A percentile compares a stretch with the other conserved stretches of the same genome.
phyloP scores from a whole-genome alignment of 2,888 invertebrate species.

The Anthoptus insignis region DNA sequence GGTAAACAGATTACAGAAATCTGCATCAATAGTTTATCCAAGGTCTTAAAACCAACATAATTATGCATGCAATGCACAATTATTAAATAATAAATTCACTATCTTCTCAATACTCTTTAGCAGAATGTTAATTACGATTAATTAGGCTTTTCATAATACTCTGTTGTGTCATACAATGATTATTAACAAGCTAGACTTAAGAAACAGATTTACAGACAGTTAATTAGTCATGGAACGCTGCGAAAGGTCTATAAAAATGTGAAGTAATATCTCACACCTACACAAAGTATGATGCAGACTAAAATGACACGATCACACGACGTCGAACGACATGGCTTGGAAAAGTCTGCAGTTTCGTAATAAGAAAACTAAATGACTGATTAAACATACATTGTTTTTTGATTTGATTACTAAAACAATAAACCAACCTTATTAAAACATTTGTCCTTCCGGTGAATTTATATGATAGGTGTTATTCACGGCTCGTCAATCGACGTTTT shows the following conservation, averaged over 20 bases:
- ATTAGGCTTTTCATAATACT: not conserved
- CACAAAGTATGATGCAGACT: slow-evolving; percentile 60
- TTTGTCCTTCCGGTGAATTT: slow-evolving; percentile 78
- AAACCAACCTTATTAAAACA: slow-evolving; percentile 82
- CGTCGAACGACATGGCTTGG: slow-evolving; percentile 50
- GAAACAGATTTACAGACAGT: slow-evolving; percentile 12
- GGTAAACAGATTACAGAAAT: slow-evolving; percentile 14
- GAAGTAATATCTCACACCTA: slow-evolving; percentile 54
- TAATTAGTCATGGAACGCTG: slow-evolving; percentile 34
- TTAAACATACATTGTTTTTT: slow-evolving; percentile 45
- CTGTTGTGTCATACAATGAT: not conserved
- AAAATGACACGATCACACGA: slow-evolving; percentile 54
- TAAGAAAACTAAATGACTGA: slow-evolving; percentile 39
- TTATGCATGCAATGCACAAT: slow-evolving; percentile 7
- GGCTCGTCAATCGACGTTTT: slow-evolving; percentile 59
- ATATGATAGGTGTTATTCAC: slow-evolving; percentile 68
- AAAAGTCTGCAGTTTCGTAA: slow-evolving; percentile 56
- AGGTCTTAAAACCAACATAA: slow-evolving; percentile 20
- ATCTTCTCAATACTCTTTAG: not conserved
- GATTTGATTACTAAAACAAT: slow-evolving; percentile 49
- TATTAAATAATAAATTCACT: slow-evolving; percentile 3
- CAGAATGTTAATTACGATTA: not conserved
- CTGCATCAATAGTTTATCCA: slow-evolving; percentile 15
- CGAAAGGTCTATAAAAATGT: slow-evolving; percentile 35
- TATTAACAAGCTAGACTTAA: too few relatives aligned